Base-by-base conservation (phyloP, 2,113 vertebrate genomes). In the Megaceryle maxima region DNA sequence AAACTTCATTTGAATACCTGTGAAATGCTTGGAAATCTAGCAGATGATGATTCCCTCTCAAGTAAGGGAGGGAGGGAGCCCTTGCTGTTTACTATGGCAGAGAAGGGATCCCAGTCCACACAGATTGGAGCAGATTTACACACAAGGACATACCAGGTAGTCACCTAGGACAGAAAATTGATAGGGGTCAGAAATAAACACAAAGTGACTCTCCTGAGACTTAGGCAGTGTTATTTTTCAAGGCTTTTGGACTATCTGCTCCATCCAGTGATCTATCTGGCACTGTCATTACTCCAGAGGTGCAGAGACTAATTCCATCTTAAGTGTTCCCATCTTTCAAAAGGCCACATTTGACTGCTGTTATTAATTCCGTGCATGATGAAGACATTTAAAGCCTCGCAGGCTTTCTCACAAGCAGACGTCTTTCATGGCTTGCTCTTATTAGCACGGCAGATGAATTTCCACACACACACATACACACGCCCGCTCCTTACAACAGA, bases 321-420 rank as follows among this genome's bases (percentile, higher is more conserved):
- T 84, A 89, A 91, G 63, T 2, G 55, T 59, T 88, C 62, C 88
- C 80, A 60, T 77, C 88, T 78, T 73, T 87, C 18, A 6, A 86
- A 93, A 91, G 91, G 94, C 91, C 59, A 2, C 93, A 11, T 75
- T 89, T 59, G 84, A 60, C 66, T 60, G 55, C 77, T 19, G 53
- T 44, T 59, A 83, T 82, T 69, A 96, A 94, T 90, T 87, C 88
- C 22, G 10, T 6, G 79, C 68, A 59, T 57, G 83, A 94, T 82
- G 44, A 88, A 95, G 94, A 77, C 90, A 86, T 92, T 93, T 83
- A 80, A 76, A 96, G 60, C 48, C 80, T 91, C 16, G 20, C 80
- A 56, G 16, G 35, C 79, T 96, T 77, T 21, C 80, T 63, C 39
- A 66, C n/a, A 16, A 46, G 76, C 24, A 14, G 59, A 9, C 6